These are phyloP conservation scores for Chionoecetes opilio DNA, from an alignment of 1,140 invertebrate genomes.

Conservation along the genomic window DNA sequence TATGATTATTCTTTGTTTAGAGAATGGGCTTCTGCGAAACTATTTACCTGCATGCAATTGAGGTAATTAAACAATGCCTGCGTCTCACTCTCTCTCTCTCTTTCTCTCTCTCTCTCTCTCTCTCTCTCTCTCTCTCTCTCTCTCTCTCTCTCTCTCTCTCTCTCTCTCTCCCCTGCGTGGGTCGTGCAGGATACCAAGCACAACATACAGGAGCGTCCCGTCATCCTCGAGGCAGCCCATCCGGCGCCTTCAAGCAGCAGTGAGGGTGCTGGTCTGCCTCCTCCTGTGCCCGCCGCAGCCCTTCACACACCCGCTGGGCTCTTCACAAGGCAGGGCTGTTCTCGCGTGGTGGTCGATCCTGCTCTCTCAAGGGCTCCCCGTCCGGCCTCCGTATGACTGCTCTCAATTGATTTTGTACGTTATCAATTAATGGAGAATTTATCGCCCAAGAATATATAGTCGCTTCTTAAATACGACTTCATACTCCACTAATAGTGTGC, in stretches of 20 bases:
- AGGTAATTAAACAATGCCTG: neutral
- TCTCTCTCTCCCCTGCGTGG: constrained; percentile 32
- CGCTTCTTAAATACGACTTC: neutral
- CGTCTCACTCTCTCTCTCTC: too few species aligned
- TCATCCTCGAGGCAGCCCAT: too few species aligned
- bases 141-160: constrained; percentile 46
- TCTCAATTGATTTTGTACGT: constrained; percentile 31
- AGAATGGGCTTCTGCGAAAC: neutral
- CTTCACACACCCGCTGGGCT: neutral
- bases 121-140: constrained; percentile 53
- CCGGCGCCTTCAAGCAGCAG: neutral
- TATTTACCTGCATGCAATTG: neutral
- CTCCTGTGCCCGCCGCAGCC: neutral
- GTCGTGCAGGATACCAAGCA: neutral
- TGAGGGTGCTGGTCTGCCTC: too few species aligned
- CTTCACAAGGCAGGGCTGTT: neutral
- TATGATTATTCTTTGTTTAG: neutral
- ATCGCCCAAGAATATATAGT: neutral
- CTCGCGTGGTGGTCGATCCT: neutral
- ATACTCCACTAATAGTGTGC: constrained; percentile 21
- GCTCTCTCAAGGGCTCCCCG: neutral
- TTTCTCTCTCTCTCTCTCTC: too few species aligned
- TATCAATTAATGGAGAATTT: constrained; percentile 8
- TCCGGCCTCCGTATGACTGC: neutral
- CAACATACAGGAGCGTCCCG: too few species aligned